A percentile compares a stretch with the other conserved stretches of the same genome.
phyloP scores from a whole-genome alignment of 2,888 invertebrate species.

The Lagria hirta region DNA sequence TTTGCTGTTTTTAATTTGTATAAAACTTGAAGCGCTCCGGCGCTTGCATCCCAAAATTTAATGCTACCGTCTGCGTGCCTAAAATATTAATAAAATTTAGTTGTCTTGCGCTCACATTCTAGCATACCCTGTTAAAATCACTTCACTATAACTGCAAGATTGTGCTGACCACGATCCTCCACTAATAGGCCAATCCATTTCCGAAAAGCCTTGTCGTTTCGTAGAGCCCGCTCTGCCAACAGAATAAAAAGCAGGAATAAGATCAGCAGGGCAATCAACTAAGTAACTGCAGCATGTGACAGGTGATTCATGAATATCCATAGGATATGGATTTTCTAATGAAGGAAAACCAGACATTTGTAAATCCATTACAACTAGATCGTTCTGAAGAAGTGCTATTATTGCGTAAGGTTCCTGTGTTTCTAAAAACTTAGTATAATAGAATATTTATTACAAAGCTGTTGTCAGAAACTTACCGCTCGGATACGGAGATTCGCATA shows the following conservation, averaged over 20 bases:
- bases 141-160: conserved; percentile 96
- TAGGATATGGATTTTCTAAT: conserved; percentile 99
- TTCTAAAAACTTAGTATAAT: conserved; percentile 60
- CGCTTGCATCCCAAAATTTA: conserved; percentile 99
- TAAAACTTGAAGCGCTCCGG: conserved; percentile 91
- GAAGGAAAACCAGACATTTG: conserved; percentile 95
- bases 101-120: conserved; percentile 1
- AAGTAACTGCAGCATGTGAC: conserved; percentile 97
- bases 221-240: conserved; percentile 78
- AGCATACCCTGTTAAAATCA: conserved; percentile 92
- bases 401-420: conserved; percentile 98
- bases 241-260: conserved; percentile 97
- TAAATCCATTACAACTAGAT: conserved; percentile 96
- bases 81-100: conserved; percentile 15
- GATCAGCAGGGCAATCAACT: conserved; percentile 96
- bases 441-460: neutral
- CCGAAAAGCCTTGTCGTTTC: conserved; percentile 81
- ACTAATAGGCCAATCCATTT: conserved; percentile 93
- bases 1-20: conserved; percentile 98
- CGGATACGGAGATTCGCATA: conserved; percentile 92
- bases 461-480: conserved; percentile 65
- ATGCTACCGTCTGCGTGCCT: conserved; percentile 98
- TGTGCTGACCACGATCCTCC: conserved; percentile 97
- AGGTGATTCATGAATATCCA: conserved; percentile 99
- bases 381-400: conserved; percentile 95